Percentiles rank a stretch among this genome's conserved stretches.
phyloP scores from a whole-genome alignment of 2,888 invertebrate genomes.

The Drosophila putrida region DNA sequence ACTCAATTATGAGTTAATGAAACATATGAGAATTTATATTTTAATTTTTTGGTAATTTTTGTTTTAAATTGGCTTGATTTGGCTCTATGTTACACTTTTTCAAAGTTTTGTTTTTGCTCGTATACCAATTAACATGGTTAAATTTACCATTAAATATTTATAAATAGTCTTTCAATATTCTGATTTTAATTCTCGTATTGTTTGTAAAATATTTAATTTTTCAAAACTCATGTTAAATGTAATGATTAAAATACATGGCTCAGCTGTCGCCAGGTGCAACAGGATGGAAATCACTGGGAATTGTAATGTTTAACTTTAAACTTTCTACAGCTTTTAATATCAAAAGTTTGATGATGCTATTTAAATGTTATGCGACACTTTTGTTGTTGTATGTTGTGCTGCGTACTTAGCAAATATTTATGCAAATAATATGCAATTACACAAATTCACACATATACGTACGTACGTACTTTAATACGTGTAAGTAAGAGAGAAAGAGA shows the following conservation, averaged over 20 bases:
- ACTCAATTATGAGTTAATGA: conserved; percentile 45
- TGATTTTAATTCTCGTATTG: neutral
- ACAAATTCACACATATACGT: conserved; percentile 39
- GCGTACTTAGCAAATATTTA: conserved; percentile 65
- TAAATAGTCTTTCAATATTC: neutral
- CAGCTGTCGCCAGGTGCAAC: conserved; percentile 18
- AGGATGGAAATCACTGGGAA: neutral
- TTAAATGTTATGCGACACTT: conserved; percentile 42
- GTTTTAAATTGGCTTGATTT: neutral
- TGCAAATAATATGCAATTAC: conserved; percentile 78
- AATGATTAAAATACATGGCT: neutral
- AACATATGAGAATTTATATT: neutral
- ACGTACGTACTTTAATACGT: neutral
- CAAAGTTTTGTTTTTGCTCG: neutral
- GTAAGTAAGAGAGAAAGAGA: neutral
- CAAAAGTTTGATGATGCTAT: conserved; percentile 58
- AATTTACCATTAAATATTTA: too few relatives aligned
- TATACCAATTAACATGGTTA: too few relatives aligned
- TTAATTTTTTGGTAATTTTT: conserved; percentile 3
- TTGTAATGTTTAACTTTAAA: conserved; percentile 31
- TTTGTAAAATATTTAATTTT: neutral
- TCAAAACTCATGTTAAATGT: neutral
- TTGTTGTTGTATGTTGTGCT: conserved; percentile 40
- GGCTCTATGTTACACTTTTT: too few relatives aligned
- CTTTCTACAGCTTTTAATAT: conserved; percentile 43